A percentile compares a stretch with the other conserved stretches of the same genome.
phyloP scores from a whole-genome alignment of 2,113 vertebrate genomes.

The Arenaria interpres region DNA sequence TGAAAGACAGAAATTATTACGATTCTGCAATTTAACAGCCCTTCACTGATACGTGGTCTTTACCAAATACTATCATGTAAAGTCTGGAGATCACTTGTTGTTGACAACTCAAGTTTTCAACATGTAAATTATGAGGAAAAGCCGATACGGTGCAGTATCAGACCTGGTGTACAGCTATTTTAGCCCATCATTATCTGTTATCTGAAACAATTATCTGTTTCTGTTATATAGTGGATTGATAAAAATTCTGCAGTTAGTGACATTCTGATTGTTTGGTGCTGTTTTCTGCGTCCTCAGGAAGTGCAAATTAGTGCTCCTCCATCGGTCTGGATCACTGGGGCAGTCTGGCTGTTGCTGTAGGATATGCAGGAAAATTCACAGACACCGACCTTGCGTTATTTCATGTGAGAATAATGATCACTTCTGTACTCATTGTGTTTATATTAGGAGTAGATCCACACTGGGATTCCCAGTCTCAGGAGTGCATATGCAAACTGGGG shows the following conservation, averaged over 20 bases:
- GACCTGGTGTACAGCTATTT: background rate
- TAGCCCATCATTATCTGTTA: background rate
- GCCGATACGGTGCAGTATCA: accelerated
- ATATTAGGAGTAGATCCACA: background rate
- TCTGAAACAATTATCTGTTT: background rate
- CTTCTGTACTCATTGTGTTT: background rate
- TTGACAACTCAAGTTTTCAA: background rate
- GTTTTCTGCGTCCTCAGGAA: background rate
- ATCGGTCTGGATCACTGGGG: background rate
- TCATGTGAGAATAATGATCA: background rate
- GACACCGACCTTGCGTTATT: background rate
- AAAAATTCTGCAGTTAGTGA: background rate
- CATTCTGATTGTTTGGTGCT: background rate
- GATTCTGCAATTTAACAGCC: background rate
- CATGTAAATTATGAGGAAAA: background rate
- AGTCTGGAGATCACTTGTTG: background rate
- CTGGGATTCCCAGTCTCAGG: background rate
- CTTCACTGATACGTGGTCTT: background rate
- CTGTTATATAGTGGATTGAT: background rate
- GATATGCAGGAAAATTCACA: background rate
- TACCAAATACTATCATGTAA: background rate
- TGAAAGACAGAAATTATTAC: background rate
- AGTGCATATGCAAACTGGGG: accelerated
- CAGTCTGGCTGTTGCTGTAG: background rate
- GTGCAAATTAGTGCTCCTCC: background rate